Evolutionary conservation across 2,888 invertebrate genomes (phyloP), one percentile per base, ranked within the genome.

Genomic region (Aromia moschata): DNA sequence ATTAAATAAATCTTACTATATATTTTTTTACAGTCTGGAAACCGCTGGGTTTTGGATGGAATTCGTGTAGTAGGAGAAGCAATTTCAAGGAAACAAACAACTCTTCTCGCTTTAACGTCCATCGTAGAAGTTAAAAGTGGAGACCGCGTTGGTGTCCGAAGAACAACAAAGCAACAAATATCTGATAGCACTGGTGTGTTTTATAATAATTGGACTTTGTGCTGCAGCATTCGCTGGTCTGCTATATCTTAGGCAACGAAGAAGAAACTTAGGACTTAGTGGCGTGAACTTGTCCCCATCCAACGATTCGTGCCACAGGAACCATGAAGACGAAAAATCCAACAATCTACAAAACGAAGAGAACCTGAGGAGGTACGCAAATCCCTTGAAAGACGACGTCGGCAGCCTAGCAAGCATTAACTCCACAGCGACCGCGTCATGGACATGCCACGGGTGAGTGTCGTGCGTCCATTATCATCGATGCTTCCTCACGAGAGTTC

Each of bases 271-370:
- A 59, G 83, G 83, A 25, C 77, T 83, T 1, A 85, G 84, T 66
- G 83, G 85, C 43, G 79, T 84, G 55, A 84, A 80, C 76, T 80
- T 82, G 72, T 86, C 84, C 40, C 86, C 80, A 31, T 84, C 82
- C 11, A 79, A 83, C 58, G 89, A 85, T 74, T 85, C 83, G 58
- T 86, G 86, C 79, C 87, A 85, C 66, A 80, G 86, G 68, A 86
- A 87, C 73, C 88, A 90, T 74, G 91, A 92, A 75, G 93, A 93
- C 75, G 93, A 94, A 75, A 94, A 94, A 78, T 92, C 94, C 1
- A 95, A 95, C 80, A 95, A 95, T 80, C 81, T 93, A 58, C 94
- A 95, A 81, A 94, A 94, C 79, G 93, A 94, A 77, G 94, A 95
- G 80, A 94, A 94, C 77, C 83, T 95, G 58, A 85, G 94, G 51